Conservation (phyloP, 2,113 vertebrate species). For the Ancistrus triradiatus region DNA sequence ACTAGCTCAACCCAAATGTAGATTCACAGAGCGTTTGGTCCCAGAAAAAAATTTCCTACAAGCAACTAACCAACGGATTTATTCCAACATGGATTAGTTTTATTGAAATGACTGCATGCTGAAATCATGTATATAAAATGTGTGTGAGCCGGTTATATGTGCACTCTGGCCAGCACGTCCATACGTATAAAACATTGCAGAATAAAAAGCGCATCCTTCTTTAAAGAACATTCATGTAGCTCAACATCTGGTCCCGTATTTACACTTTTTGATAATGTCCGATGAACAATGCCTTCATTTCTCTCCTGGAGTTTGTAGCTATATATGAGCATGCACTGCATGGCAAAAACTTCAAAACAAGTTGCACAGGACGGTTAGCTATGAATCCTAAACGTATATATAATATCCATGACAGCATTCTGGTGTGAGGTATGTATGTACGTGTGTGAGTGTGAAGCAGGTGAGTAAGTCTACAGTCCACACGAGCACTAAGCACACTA, state of each 20-base stretch:
- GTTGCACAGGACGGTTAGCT: background rate
- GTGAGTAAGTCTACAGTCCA: background rate
- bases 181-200: background rate
- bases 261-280: background rate
- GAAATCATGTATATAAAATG: constrained; percentile 13
- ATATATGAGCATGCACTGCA: constrained; percentile 8
- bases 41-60: too few species aligned
- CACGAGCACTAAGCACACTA: background rate
- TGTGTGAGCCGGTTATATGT: constrained; percentile 20
- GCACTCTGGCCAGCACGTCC: constrained; percentile 13
- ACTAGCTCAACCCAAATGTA: too few species aligned
- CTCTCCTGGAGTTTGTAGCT: constrained; percentile 7
- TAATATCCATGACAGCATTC: constrained; percentile 5
- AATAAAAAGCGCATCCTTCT: constrained; percentile 7
- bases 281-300: background rate
- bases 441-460: constrained; percentile 1
- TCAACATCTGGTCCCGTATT: background rate
- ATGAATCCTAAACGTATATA: constrained; percentile 7
- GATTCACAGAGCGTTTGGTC: too few species aligned
- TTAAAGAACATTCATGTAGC: too few species aligned
- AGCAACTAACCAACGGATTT: too few species aligned
- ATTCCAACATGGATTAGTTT: too few species aligned
- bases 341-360: constrained; percentile 2
- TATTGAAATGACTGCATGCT: too few species aligned
- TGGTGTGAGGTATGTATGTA: constrained; percentile 1